Evolutionary conservation across 1,140 invertebrate genomes (phyloP), one percentile per base, ranked within the genome.

Genomic region (Acromyrmex charruanus): DNA sequence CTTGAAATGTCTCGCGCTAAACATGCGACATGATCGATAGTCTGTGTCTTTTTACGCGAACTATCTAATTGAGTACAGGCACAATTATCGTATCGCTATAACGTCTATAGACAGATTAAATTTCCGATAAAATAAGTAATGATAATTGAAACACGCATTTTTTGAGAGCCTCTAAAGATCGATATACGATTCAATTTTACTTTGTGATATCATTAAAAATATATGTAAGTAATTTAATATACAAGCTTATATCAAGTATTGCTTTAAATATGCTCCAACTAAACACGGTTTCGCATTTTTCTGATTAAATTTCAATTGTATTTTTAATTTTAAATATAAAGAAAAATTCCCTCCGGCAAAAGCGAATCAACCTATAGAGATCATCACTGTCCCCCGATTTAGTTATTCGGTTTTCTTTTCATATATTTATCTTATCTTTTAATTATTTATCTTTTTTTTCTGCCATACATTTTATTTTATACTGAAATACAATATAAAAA

Each of bases 291-390:
- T 66, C 1, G 10, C 3, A 66, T 39, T 39, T 66, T 2, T 18
- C 1, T 66, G 1, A 12, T 39, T 66, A 66, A 66, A 66, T 66
- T 39, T 66, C 1, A 39, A 39, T 5, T 66, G n/a, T 35, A 66
- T 66, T 66, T 35, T 66, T 66, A 39, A 4, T 66, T 66, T 66
- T 18, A 63, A 31, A 66, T 66, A 3, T 35, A 66, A 66, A 9
- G n/a, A 3, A 10, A 35, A n/a, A 39, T 35, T 31, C 0, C 35
- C 16, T 65, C 0, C 16, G 3, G 16, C 16, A 65, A 65, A 65
- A 35, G 16, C 6, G 7, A 35, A 35, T 3, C 28, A 35, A 31
- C 6, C 28, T 18, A 12, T 18, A 65, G 7, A 65, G 9, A 7
- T 16, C 16, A 21, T 31, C 2, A 61, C 0, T 28, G 4, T 61